Conservation (phyloP, 2,888 invertebrate genomes). For the Melanostoma scalare region DNA sequence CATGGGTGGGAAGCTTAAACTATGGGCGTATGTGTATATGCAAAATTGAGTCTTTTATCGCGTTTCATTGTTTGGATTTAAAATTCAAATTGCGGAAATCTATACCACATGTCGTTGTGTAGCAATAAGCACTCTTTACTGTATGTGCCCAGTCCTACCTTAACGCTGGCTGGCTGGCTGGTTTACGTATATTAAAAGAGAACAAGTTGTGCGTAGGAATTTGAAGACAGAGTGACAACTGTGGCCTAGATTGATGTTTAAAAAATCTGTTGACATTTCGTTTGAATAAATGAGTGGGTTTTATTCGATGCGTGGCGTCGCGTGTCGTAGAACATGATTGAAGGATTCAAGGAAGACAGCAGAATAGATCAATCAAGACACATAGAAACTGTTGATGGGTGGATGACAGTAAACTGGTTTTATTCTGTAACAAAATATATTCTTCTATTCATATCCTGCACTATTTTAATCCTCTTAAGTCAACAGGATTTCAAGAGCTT, state of each 20-base stretch:
- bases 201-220: conserved; percentile 37
- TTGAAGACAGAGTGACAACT: conserved; percentile 39
- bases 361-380: too few relatives aligned
- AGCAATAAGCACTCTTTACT: neutral
- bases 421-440: too few relatives aligned
- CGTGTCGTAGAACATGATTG: conserved; percentile 26
- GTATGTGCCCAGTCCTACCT: neutral
- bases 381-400: neutral
- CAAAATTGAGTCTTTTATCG: conserved; percentile 37
- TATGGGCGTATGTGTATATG: conserved; percentile 33
- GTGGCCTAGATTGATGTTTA: conserved; percentile 59
- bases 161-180: neutral
- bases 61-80: conserved; percentile 46
- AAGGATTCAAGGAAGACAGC: conserved; percentile 18
- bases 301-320: conserved; percentile 5
- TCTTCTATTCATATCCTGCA: too few relatives aligned
- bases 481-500: too few relatives aligned
- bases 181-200: neutral
- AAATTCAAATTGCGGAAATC: conserved; percentile 55
- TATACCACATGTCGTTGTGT: conserved; percentile 1
- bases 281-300: conserved; percentile 61
- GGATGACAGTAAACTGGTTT: neutral
- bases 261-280: conserved; percentile 45
- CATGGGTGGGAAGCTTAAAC: conserved; percentile 24
- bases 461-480: too few relatives aligned